Conservation (phyloP, 2,888 invertebrate species). For the Apodemia mormo region DNA sequence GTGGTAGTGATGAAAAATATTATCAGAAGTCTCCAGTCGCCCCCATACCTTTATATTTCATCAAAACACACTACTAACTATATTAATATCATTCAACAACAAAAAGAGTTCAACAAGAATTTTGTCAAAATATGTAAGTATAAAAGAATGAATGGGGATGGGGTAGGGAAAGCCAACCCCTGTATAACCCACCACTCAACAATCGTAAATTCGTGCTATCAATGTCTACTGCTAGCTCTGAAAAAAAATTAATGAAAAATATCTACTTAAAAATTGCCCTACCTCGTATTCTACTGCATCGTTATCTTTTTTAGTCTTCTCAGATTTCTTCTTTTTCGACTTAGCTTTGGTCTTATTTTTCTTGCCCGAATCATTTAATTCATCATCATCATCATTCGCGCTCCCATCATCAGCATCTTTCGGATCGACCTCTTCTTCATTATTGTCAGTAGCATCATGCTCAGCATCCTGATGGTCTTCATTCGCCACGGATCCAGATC, state of each 20-base stretch:
- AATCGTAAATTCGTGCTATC: too few relatives aligned
- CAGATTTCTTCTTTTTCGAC: constrained; percentile 60
- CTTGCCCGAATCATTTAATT: constrained; percentile 35
- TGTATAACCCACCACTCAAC: too few relatives aligned
- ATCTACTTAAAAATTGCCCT: constrained; percentile 24
- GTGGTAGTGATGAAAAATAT: too few relatives aligned
- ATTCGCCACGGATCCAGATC: constrained; percentile 62
- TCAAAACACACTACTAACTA: too few relatives aligned
- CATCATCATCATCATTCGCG: constrained; percentile 29
- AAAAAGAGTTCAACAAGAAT: too few relatives aligned
- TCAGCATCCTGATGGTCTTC: constrained; percentile 44
- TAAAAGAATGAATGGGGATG: too few relatives aligned
- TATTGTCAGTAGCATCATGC: constrained; percentile 32
- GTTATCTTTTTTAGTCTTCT: constrained; percentile 46
- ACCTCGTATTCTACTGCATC: constrained; percentile 81
- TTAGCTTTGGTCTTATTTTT: constrained; percentile 49
- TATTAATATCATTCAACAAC: too few relatives aligned
- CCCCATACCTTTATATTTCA: too few relatives aligned
- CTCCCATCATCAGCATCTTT: constrained; percentile 45
- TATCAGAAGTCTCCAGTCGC: too few relatives aligned
- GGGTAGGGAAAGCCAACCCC: too few relatives aligned
- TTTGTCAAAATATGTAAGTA: too few relatives aligned
- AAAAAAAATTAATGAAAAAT: neutral
- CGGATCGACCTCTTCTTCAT: constrained; percentile 29
- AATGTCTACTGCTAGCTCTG: too few relatives aligned